These are phyloP conservation scores for Alviniconcha marisindica DNA, from an alignment of 1,140 invertebrate species.

Conservation along the genomic window DNA sequence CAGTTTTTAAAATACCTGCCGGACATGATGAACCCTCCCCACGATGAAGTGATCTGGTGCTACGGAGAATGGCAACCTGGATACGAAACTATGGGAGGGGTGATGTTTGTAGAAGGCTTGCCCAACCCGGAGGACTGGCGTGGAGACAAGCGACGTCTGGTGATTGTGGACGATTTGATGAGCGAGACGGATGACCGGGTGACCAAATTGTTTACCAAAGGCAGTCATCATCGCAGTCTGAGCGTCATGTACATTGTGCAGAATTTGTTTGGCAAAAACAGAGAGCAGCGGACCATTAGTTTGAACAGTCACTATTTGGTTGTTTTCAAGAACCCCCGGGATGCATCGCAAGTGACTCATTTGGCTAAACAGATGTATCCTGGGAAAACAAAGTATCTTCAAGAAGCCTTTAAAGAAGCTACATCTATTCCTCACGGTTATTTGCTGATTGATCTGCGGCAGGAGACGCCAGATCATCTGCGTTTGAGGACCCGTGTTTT, in stretches of 20 bases:
- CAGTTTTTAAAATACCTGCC: not conserved
- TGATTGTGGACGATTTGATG: constrained; percentile 44
- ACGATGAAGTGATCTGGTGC: constrained; percentile 39
- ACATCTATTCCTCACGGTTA: constrained; percentile 39
- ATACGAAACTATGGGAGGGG: not conserved
- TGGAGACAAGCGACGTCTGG: not conserved
- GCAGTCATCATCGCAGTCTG: constrained; percentile 38
- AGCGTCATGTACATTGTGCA: constrained; percentile 46
- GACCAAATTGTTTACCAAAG: constrained; percentile 45
- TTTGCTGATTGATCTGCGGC: constrained; percentile 48
- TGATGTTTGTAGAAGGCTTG: constrained; percentile 31
- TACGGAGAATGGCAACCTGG: constrained; percentile 42
- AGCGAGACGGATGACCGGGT: no score
- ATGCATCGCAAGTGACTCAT: constrained; percentile 15
- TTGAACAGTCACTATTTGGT: constrained; percentile 42
- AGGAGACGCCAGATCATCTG: constrained; percentile 31
- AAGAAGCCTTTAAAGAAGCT: constrained; percentile 40
- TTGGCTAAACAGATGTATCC: constrained; percentile 42
- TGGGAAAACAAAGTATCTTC: constrained; percentile 33
- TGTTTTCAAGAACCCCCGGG: constrained; percentile 41
- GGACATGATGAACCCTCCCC: not conserved
- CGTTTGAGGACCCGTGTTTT: constrained; percentile 40
- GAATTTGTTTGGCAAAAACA: constrained; percentile 48
- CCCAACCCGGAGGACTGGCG: not conserved
- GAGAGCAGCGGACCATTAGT: constrained; percentile 48